phyloP scores from a whole-genome alignment of 2,797 vertebrate genomes.

The Amblyopsis hoosieri region DNA sequence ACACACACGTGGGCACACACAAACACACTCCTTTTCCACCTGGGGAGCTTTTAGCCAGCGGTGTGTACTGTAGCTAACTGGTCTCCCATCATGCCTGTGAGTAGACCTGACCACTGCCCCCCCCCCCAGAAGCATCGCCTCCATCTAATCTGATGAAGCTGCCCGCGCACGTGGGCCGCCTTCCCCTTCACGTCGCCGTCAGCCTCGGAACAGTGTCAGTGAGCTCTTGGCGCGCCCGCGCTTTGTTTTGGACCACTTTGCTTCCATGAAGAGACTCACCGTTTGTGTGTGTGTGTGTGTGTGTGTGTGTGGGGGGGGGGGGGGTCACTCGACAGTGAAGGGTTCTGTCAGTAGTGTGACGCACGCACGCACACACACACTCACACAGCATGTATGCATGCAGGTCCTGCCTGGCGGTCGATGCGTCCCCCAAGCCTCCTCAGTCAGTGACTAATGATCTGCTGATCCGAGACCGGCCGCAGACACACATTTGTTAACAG shows the following conservation, averaged over 20 bases:
- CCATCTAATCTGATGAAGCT: constrained; percentile 71
- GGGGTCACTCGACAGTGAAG: too few relatives aligned
- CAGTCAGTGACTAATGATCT: constrained; percentile 80
- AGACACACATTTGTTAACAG: constrained; percentile 66
- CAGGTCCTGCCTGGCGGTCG: constrained; percentile 69
- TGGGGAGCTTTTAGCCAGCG: too few relatives aligned
- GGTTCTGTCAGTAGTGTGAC: not conserved
- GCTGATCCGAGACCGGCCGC: constrained; percentile 62
- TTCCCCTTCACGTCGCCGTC: constrained; percentile 43
- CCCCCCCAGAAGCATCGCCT: constrained; percentile 60
- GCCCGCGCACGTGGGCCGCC: constrained; percentile 66
- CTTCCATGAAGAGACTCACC: constrained; percentile 60
- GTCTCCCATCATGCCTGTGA: too few relatives aligned
- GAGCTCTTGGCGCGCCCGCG: constrained; percentile 34
- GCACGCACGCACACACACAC: not conserved
- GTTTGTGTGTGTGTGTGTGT: constrained; percentile 4
- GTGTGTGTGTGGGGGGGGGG: constrained; percentile 25
- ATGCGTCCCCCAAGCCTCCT: constrained; percentile 79
- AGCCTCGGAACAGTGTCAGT: constrained; percentile 50
- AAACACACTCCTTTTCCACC: not conserved
- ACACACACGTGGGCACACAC: too few relatives aligned
- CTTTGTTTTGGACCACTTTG: constrained; percentile 26
- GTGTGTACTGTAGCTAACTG: too few relatives aligned
- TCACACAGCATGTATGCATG: not conserved
- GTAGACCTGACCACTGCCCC: too few relatives aligned